phyloP scores from a whole-genome alignment of 2,888 invertebrate genomes.

The Dryadula phaetusa region DNA sequence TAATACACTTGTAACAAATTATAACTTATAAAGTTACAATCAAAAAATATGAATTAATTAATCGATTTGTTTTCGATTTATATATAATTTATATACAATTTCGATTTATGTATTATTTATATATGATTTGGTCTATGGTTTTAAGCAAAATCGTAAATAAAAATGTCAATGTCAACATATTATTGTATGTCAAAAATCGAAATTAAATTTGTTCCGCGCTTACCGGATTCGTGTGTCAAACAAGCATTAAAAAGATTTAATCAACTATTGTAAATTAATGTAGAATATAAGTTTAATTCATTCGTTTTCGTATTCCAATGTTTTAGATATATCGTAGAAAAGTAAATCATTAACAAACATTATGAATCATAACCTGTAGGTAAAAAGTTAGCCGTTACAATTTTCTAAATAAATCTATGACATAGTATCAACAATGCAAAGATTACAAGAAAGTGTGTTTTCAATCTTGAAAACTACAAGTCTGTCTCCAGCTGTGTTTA shows the following conservation, averaged over 20 bases:
- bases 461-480: constrained; percentile 75
- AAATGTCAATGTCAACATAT: constrained; percentile 17
- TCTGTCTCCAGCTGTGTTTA: constrained; percentile 78
- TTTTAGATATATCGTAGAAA: neutral
- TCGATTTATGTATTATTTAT: too few relatives aligned
- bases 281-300: constrained; percentile 30
- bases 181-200: constrained; percentile 14
- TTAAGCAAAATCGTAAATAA: neutral
- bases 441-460: constrained; percentile 77
- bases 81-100: too few relatives aligned
- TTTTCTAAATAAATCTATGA: constrained; percentile 16
- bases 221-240: constrained; percentile 35
- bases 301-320: neutral
- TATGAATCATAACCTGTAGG: constrained; percentile 39
- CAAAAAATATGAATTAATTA: too few relatives aligned
- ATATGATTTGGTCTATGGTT: neutral
- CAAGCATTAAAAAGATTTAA: constrained; percentile 21
- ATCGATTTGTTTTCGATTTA: too few relatives aligned
- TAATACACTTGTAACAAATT: too few relatives aligned
- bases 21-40: too few relatives aligned
- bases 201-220: constrained; percentile 34
- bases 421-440: constrained; percentile 62
- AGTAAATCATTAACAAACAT: constrained; percentile 26
- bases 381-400: constrained; percentile 28
- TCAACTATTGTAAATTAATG: constrained; percentile 16